Evolutionary conservation across 2,888 invertebrate genomes (phyloP).

Genomic region (Cryptocheilus praepositus): DNA sequence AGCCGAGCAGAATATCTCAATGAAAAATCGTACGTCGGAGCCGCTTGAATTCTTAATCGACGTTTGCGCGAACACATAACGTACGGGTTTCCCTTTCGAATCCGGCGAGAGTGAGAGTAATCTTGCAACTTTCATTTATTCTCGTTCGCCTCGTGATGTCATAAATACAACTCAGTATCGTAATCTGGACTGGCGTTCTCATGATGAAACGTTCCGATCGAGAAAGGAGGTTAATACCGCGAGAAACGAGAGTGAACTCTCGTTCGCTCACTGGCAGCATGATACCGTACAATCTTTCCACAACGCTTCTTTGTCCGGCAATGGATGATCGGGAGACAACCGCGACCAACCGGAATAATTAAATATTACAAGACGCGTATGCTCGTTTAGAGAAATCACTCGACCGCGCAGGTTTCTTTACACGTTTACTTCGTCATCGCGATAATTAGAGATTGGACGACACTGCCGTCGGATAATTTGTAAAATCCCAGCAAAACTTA

Average conservation of each 20-base stretch:
- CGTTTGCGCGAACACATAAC: slow-evolving; percentile 42
- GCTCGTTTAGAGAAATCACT: too few relatives aligned
- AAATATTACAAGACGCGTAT: too few relatives aligned
- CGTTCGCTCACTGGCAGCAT: slow-evolving; percentile 2
- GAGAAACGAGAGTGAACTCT: slow-evolving; percentile 24
- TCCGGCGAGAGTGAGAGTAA: slow-evolving; percentile 69
- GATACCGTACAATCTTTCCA: slow-evolving; percentile 6
- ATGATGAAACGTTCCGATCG: slow-evolving; percentile 51
- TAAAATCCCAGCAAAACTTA: too few relatives aligned
- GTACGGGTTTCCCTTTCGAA: slow-evolving; percentile 59
- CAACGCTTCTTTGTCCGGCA: too few relatives aligned
- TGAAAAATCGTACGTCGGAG: background rate
- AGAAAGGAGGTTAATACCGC: slow-evolving; percentile 48
- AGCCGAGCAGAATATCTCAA: too few relatives aligned
- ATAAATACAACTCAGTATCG: slow-evolving; percentile 67
- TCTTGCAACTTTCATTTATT: slow-evolving; percentile 70
- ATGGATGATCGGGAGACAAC: too few relatives aligned
- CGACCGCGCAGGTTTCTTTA: too few relatives aligned
- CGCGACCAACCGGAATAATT: too few relatives aligned
- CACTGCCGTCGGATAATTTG: too few relatives aligned
- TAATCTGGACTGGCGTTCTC: slow-evolving; percentile 60
- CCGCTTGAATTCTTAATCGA: slow-evolving; percentile 6
- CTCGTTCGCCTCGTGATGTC: slow-evolving; percentile 67
- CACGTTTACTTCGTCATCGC: too few relatives aligned
- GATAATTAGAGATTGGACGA: too few relatives aligned